A percentile compares a stretch with the other conserved stretches of the same genome.
Conservation (phyloP, 2,113 vertebrate genomes). For the Alaudala cheleensis region DNA sequence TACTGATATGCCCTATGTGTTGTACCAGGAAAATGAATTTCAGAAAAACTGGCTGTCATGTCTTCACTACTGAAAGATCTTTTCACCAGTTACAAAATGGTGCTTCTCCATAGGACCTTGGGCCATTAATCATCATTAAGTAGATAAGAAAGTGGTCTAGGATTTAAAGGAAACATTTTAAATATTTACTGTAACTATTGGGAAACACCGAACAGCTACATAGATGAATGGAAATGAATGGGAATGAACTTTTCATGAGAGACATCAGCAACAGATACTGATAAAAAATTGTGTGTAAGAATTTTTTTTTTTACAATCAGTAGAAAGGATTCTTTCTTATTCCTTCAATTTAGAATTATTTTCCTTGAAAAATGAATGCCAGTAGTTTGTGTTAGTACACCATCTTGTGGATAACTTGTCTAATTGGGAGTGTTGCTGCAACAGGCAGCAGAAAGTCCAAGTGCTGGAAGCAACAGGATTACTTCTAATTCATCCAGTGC, state of each 20-base stretch:
- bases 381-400: slow-evolving; percentile 67
- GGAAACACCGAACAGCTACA: slow-evolving; percentile 29
- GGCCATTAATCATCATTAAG: background rate
- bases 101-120: background rate
- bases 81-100: background rate
- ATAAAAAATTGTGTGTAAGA: background rate
- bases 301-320: background rate
- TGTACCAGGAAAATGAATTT: background rate
- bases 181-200: background rate
- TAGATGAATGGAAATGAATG: background rate
- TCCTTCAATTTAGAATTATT: background rate
- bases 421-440: background rate
- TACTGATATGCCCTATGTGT: background rate
- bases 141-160: background rate
- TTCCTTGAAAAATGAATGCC: background rate
- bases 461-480: background rate
- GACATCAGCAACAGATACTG: background rate
- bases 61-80: background rate
- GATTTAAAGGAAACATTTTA: slow-evolving; percentile 21
- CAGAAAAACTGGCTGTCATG: background rate
- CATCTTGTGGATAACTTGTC: slow-evolving; percentile 64
- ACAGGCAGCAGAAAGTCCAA: background rate
- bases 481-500: rapidly evolving
- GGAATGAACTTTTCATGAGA: background rate
- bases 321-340: background rate